Base-by-base conservation (phyloP, 2,113 vertebrate genomes). In the Anhinga anhinga region DNA sequence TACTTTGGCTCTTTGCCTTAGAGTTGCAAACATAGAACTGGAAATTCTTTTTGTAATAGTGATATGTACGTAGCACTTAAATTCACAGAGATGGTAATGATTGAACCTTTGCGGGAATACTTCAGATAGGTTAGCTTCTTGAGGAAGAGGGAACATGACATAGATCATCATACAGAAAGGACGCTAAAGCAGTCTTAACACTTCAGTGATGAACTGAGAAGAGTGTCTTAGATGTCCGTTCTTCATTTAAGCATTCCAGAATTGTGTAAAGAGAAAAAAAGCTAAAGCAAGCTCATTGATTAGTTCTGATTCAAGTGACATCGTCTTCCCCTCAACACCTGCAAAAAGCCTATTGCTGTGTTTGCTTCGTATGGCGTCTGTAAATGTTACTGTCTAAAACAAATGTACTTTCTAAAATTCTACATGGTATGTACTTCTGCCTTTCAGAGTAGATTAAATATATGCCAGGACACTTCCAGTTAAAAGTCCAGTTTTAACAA, bases 1-100 rank as follows among this genome's bases (percentile, higher is more conserved):
- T 98, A 97, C 86, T 98, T 97, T 82, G 82, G 92, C 93, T 98
- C 97, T 97, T 95, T 98, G 93, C 76, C 94, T 98, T 97, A 82
- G 93, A 83, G 79, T 94, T 97, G 96, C 96, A 98, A 97, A 98
- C 94, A 98, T 8, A 98, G 80, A 98, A 97, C 25, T 96, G 96
- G 98, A 98, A 97, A 97, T 83, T 82, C 76, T 88, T 95, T 97
- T 91, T 78, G 79, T 71, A 82, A 80, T 70, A 89, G 95, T 73
- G 85, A 36, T 40, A 91, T 3, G 20, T 53, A 76, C 45, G 84
- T 63, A 83, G 63, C 42, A 79, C 47, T 14, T 77, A 71, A 94
- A 90, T 94, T 83, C 82, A 85, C 17, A 14, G 47, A 73, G 79
- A 44, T 20, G 73, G 11, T 25, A 61, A 59, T 5, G 26, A 62